These are phyloP conservation scores for Gavia stellata DNA, from an alignment of 2,113 vertebrate species.

Conservation along the genomic window DNA sequence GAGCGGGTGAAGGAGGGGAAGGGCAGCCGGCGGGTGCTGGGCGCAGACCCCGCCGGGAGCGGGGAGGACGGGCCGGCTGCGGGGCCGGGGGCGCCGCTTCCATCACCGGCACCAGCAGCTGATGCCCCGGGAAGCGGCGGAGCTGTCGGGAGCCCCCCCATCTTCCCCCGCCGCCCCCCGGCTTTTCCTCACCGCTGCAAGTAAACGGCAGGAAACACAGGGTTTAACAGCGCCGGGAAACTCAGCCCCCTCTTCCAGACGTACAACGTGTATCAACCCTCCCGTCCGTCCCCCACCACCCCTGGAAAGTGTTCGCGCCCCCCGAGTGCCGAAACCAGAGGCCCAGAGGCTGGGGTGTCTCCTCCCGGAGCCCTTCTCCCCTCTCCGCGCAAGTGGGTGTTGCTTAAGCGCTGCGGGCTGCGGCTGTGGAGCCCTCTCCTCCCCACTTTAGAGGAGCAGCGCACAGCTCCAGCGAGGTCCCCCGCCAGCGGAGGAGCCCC, in stretches of 20 bases:
- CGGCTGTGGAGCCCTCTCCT: neutral
- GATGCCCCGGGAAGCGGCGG: neutral
- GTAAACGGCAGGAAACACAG: neutral
- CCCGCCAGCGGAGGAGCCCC: neutral
- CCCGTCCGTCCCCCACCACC: neutral
- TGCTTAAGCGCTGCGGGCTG: neutral
- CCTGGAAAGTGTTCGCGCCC: neutral
- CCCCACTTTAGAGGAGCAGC: no score
- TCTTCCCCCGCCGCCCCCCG: neutral
- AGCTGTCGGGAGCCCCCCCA: neutral
- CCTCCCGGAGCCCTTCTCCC: neutral
- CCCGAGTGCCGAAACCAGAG: neutral
- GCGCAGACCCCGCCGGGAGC: neutral
- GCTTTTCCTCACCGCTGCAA: neutral
- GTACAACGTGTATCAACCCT: neutral
- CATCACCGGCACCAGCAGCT: neutral
- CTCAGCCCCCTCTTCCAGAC: neutral
- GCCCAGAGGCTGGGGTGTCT: neutral
- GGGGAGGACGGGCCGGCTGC: neutral
- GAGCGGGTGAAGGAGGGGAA: no score
- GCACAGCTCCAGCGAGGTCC: neutral
- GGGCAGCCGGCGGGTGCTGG: neutral
- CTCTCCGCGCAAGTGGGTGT: neutral
- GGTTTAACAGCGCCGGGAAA: neutral
- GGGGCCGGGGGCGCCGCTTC: neutral